Evolutionary conservation across 2,797 vertebrate species (phyloP), one percentile per base, ranked within the genome.

Genomic region (Rhodeus uyekii): DNA sequence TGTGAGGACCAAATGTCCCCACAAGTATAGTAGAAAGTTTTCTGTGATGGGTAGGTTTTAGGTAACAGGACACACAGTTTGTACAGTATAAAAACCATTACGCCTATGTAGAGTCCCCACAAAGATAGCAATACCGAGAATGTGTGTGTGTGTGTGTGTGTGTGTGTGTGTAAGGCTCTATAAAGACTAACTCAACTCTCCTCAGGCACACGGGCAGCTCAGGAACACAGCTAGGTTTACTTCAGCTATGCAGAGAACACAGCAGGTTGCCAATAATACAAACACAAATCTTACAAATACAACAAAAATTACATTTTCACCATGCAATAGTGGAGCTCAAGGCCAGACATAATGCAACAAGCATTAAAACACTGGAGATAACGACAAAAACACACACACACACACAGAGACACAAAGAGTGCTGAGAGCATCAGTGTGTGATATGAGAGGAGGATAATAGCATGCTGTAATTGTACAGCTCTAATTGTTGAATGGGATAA

Each of bases 401-500:
- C 75, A 55, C 39, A 75, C 16, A 69, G 13, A 76, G 34, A 48
- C 58, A 76, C 48, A 60, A 38, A 58, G 64, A 76, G n/a, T 18
- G 5, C 69, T 14, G 29, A 50, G 58, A 73, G 58, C 69, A 22
- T 65, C 12, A 38, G 73, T 69, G 74, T 74, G 81, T 65, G 71
- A 72, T 77, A 75, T 81, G 39, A 81, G 72, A 76, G 58, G 36
- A 80, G 58, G 68, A 78, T 67, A 84, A 84, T 80, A 80, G 78
- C 80, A 38, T 84, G 58, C 48, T 61, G 44, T 78, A 83, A 87
- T 87, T 84, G 89, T 88, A 88, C 60, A 88, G 89, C 87, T 82
- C 86, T 90, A 87, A 89, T 90, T 88, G 87, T 88, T 89, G 84
- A 91, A 91, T 85, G 83, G 83, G 86, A 85, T 87, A 87, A 88